These are phyloP conservation scores for Sycobia sp. DNA, from an alignment of 1,140 invertebrate genomes.

Conservation along the genomic window DNA sequence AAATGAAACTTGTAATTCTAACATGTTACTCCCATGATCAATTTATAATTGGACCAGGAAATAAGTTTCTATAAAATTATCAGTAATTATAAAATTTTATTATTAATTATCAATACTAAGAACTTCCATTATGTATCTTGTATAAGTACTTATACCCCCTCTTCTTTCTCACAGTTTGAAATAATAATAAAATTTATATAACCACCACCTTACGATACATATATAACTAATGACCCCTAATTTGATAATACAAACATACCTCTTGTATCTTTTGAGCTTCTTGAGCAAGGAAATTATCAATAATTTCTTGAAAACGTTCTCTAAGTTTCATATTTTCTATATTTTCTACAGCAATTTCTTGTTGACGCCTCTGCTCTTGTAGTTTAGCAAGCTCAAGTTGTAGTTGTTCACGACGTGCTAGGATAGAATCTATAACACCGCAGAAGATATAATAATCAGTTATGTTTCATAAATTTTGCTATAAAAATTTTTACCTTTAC, in stretches of 20 bases:
- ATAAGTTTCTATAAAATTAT: too few species aligned
- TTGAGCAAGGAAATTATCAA: conserved; percentile 78
- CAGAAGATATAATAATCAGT: conserved; percentile 1
- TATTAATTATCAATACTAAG: too few species aligned
- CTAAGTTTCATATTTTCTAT: conserved; percentile 85
- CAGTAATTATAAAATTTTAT: too few species aligned
- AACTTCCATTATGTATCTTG: too few species aligned
- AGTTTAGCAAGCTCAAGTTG: conserved; percentile 74
- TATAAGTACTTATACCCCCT: too few species aligned
- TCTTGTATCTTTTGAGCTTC: conserved; percentile 82
- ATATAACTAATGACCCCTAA: too few species aligned
- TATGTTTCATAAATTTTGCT: background rate
- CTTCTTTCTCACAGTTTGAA: too few species aligned
- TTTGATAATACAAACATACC: conserved; percentile 52
- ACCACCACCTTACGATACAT: too few species aligned
- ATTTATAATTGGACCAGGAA: too few species aligned
- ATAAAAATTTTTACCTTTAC: conserved; percentile 45
- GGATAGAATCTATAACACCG: conserved; percentile 48
- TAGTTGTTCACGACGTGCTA: conserved; percentile 60
- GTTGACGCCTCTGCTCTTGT: conserved; percentile 72
- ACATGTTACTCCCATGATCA: too few species aligned
- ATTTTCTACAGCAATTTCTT: conserved; percentile 81
- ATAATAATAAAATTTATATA: too few species aligned
- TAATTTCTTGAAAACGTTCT: conserved; percentile 79
- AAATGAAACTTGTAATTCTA: too few species aligned